Evolutionary conservation across 1,140 invertebrate genomes (phyloP), one percentile per base, ranked within the genome.

Genomic region (Platyscapa corneri): DNA sequence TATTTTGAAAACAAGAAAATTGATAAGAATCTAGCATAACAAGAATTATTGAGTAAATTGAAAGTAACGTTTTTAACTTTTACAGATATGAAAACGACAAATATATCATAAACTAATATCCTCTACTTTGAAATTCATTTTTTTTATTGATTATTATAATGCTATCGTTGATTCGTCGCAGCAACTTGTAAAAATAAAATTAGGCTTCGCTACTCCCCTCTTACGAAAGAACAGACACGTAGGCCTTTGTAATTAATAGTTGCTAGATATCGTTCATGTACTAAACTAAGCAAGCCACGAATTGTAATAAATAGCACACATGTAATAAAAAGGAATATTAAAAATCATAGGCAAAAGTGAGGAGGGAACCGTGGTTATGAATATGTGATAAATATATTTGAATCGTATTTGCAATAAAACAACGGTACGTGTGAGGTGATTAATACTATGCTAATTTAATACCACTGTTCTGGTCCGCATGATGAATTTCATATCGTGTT

Each of bases 401-500:
- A 65, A 18, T 37, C 39, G 39, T 65, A 67, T 67, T 65, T 42
- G 74, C 56, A 83, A 83, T 76, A 77, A 83, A 83, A 83, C 86
- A 84, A 87, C 76, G 56, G 75, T 75, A 20, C 14, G 53, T 32
- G 80, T 42, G 39, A 12, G 14, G 37, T 82, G 84, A 88, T 88
- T 88, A 88, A 86, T 87, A 82, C 76, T 88, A 88, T 88, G 87
- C 86, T 86, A 89, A 89, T 89, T 88, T 85, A 89, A 89, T 89
- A 87, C 79, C 53, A 74, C 39, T 30, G 60, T 37, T 60, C 78
- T 70, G 10, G 49, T 72, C 74, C 53, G 56, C 64, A 78, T 86
- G 86, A 88, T 88, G 87, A 88, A 88, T 89, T 88, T 89, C 88
- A 85, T 85, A 87, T 85, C 85, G 78, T 87, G 89, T 88, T 89